phyloP scores from a whole-genome alignment of 2,113 vertebrate species.

The Pygoscelis adeliae region DNA sequence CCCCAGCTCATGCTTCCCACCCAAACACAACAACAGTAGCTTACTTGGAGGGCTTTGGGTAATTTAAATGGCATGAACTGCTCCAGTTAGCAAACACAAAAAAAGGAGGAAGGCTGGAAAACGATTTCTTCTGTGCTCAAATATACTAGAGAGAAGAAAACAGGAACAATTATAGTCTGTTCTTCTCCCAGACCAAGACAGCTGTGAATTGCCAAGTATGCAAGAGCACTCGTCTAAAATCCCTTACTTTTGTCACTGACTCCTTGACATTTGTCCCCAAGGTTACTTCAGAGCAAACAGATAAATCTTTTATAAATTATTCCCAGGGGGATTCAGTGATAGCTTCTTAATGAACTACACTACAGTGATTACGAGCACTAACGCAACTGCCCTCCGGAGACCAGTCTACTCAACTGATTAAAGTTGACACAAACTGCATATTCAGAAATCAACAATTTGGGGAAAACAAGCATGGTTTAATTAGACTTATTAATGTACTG shows the following conservation, averaged over 20 bases:
- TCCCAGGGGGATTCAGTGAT: not conserved
- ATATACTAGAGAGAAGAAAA: not conserved
- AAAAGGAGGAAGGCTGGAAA: conserved; percentile 10
- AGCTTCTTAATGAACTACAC: not conserved
- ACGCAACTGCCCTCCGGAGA: not conserved
- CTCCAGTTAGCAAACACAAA: conserved; percentile 61
- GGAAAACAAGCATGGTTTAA: not conserved
- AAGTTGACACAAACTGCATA: not conserved
- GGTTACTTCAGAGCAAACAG: not conserved
- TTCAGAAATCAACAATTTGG: not conserved
- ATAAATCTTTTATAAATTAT: not conserved
- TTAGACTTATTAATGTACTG: not conserved
- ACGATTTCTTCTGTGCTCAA: not conserved
- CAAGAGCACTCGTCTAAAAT: not conserved
- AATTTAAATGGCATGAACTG: conserved; percentile 8
- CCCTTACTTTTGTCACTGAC: not conserved
- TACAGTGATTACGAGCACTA: not conserved
- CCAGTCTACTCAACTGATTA: not conserved
- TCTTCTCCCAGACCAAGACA: not conserved
- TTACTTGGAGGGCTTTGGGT: not conserved
- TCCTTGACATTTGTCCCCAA: not conserved
- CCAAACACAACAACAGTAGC: not conserved
- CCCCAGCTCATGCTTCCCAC: not conserved
- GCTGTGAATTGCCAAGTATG: not conserved
- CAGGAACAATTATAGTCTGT: not conserved